phyloP scores from a whole-genome alignment of 2,113 vertebrate species.

The Bucco capensis region DNA sequence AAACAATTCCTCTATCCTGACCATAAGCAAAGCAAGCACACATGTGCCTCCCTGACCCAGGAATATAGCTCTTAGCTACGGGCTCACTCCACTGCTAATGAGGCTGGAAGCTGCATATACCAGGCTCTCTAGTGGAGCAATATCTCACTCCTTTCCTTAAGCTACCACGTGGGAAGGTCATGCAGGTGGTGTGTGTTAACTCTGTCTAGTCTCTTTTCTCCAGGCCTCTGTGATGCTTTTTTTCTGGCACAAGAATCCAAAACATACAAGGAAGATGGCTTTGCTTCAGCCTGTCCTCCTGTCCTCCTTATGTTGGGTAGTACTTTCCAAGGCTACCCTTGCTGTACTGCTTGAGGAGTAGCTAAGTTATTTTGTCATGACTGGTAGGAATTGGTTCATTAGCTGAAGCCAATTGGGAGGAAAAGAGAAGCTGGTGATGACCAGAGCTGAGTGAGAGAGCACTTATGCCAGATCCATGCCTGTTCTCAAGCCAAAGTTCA shows the following conservation, averaged over 20 bases:
- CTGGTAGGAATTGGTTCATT: background rate
- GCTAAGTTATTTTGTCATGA: background rate
- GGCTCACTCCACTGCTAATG: background rate
- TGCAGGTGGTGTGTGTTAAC: background rate
- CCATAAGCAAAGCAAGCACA: background rate
- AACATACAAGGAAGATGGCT: background rate
- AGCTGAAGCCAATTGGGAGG: background rate
- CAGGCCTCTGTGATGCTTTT: background rate
- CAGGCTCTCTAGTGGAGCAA: background rate
- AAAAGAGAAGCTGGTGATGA: background rate
- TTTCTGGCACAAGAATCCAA: background rate
- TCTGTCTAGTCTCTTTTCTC: background rate
- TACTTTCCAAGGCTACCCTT: background rate
- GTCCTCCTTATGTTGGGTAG: background rate
- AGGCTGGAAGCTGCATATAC: background rate
- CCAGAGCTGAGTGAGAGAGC: background rate
- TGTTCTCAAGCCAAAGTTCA: background rate
- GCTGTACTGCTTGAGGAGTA: background rate
- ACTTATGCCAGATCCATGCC: background rate
- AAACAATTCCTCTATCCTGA: background rate
- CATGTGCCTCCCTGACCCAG: fast-evolving
- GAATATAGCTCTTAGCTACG: background rate
- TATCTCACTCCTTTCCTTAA: background rate
- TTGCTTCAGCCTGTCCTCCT: background rate
- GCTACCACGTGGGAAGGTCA: background rate